Conservation (phyloP, 2,113 vertebrate species). For the Micromys minutus region DNA sequence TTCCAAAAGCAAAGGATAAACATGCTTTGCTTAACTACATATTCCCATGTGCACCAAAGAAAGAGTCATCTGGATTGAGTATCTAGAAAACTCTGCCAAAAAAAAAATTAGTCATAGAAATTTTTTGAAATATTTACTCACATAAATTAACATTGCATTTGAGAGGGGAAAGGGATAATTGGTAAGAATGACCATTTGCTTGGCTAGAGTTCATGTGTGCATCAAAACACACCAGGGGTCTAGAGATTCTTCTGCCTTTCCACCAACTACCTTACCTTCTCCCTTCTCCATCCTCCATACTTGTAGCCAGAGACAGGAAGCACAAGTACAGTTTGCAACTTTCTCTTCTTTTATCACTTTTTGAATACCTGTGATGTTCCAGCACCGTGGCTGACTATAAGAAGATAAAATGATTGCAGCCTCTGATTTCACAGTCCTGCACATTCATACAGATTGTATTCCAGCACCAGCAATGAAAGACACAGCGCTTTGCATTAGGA, state of each 20-base stretch:
- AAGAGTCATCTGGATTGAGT: neutral
- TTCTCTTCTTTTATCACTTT: neutral
- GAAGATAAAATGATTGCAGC: neutral
- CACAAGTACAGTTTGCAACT: neutral
- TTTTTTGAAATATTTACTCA: neutral
- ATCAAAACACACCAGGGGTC: neutral
- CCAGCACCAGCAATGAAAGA: neutral
- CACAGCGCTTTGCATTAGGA: neutral
- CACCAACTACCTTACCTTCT: neutral
- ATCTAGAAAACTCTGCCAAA: slow-evolving; percentile 1
- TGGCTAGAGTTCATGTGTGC: neutral
- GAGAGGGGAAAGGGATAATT: neutral
- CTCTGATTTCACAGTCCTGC: neutral
- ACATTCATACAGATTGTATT: neutral
- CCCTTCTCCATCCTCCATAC: too few relatives aligned
- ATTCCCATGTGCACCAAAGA: neutral
- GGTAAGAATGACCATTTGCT: neutral
- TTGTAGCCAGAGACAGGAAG: neutral
- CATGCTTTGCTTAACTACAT: neutral
- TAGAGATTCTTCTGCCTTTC: neutral
- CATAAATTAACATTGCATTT: neutral
- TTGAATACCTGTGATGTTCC: neutral
- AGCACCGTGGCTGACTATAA: neutral
- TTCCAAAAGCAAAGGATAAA: neutral
- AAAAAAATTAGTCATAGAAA: neutral